phyloP scores from a whole-genome alignment of 2,797 vertebrate genomes.

The Tenualosa thibaudeaui region DNA sequence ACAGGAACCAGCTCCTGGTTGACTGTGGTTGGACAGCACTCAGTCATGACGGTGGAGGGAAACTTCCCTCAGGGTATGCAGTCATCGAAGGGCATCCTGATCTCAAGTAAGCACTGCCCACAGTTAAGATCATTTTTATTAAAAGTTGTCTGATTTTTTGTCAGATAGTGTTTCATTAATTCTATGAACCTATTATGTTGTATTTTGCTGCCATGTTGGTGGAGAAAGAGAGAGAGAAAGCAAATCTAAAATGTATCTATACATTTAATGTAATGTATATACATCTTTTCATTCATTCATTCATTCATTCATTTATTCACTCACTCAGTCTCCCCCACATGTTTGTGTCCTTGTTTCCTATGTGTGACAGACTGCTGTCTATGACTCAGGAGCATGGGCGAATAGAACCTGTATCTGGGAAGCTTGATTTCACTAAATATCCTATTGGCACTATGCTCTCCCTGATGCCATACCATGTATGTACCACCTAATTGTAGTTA shows the following conservation, averaged over 20 bases:
- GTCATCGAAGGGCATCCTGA: constrained; percentile 79
- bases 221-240: background rate
- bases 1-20: constrained; percentile 81
- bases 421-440: constrained; percentile 74
- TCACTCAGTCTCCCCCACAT: background rate
- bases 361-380: constrained; percentile 70
- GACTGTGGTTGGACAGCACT: constrained; percentile 83
- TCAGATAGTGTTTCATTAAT: background rate
- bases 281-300: background rate
- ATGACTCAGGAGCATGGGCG: constrained; percentile 86
- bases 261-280: background rate
- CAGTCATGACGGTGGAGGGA: constrained; percentile 77
- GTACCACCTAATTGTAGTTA: constrained; percentile 31
- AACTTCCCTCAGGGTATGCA: constrained; percentile 73
- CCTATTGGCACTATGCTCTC: constrained; percentile 75
- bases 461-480: constrained; percentile 82
- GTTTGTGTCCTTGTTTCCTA: background rate
- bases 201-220: too few species aligned
- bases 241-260: too few species aligned
- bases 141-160: background rate
- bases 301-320: background rate
- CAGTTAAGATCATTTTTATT: background rate
- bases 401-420: constrained; percentile 73
- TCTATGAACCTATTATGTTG: too few species aligned
- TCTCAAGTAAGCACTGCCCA: constrained; percentile 69